These are phyloP conservation scores for Oncorhynchus mykiss DNA, from an alignment of 2,113 vertebrate genomes.

Conservation along the genomic window DNA sequence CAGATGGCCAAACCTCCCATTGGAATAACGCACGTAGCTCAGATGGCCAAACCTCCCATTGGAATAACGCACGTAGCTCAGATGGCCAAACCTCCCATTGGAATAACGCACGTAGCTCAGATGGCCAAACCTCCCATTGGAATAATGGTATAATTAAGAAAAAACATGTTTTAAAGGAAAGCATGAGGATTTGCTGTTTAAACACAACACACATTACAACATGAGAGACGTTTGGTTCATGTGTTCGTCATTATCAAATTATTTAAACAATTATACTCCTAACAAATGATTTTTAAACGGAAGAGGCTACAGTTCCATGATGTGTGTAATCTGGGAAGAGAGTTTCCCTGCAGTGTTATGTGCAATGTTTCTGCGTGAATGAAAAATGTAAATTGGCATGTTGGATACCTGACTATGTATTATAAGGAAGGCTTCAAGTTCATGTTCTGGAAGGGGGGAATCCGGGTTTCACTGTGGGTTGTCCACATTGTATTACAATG, in stretches of 20 bases:
- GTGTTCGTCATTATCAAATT: slow-evolving; percentile 71
- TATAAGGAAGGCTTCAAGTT: background rate
- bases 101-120: slow-evolving; percentile 85
- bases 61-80: slow-evolving; percentile 84
- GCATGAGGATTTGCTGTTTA: slow-evolving; percentile 74
- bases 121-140: slow-evolving; percentile 96
- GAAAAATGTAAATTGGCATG: background rate
- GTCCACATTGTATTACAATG: too few relatives aligned
- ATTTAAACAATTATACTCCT: slow-evolving; percentile 42
- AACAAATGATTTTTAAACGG: background rate
- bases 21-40: slow-evolving; percentile 83
- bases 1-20: slow-evolving; percentile 95
- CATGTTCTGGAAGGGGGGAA: too few relatives aligned
- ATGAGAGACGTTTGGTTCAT: slow-evolving; percentile 57
- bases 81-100: slow-evolving; percentile 94
- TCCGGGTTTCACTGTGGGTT: too few relatives aligned
- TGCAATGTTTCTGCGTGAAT: background rate
- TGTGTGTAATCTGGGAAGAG: background rate
- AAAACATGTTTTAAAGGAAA: slow-evolving; percentile 82
- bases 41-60: slow-evolving; percentile 95
- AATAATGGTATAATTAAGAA: slow-evolving; percentile 95
- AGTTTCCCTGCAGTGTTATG: background rate
- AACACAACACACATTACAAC: slow-evolving; percentile 75
- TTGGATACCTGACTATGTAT: background rate
- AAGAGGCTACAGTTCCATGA: background rate